A percentile compares a stretch with the other conserved stretches of the same genome.
Evolutionary conservation across 2,113 vertebrate species (phyloP).

Genomic region (Archilochus colubris): DNA sequence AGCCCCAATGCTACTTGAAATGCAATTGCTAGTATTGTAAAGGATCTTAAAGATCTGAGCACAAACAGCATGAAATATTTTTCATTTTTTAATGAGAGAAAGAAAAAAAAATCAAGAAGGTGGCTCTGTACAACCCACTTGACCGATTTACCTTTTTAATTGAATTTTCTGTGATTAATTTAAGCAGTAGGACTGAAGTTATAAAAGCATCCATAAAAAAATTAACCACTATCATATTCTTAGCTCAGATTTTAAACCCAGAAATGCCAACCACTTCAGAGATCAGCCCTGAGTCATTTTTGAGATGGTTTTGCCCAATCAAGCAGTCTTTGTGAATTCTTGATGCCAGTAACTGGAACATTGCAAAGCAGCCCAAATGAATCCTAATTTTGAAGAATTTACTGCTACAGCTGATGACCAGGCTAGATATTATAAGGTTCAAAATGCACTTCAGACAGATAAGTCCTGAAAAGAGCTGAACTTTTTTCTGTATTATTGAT

Average conservation of each 20-base stretch:
- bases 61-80: conserved; percentile 21
- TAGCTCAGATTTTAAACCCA: neutral
- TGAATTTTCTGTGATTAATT: neutral
- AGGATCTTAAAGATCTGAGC: conserved; percentile 11
- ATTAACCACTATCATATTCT: neutral
- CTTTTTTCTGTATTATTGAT: neutral
- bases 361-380: neutral
- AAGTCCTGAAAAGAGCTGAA: neutral
- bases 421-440: neutral
- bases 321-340: neutral
- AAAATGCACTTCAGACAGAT: neutral
- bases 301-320: neutral
- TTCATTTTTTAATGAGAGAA: conserved; percentile 49
- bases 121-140: neutral
- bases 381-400: neutral
- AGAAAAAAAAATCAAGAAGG: neutral
- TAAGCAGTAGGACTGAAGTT: conserved; percentile 29
- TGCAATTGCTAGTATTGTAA: neutral
- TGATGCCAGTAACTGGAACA: neutral
- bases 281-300: neutral
- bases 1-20: neutral
- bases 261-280: neutral
- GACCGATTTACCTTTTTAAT: neutral
- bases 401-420: neutral
- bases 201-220: neutral